A percentile compares a stretch with the other conserved stretches of the same genome.
These are phyloP conservation scores for Aphis craccivora DNA, from an alignment of 1,140 invertebrate genomes.

Conservation along the genomic window DNA sequence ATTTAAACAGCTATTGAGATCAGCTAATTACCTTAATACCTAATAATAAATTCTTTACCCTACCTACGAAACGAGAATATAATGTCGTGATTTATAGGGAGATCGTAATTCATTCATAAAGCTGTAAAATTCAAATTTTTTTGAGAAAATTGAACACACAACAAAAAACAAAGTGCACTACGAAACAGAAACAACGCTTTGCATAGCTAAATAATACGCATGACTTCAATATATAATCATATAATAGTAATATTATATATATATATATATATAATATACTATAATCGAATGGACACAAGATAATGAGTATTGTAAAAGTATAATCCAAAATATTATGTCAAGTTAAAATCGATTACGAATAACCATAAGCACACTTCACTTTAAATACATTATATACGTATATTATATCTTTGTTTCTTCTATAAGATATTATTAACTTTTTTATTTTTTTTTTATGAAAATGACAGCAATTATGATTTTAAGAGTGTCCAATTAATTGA, in stretches of 20 bases:
- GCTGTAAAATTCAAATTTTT: neutral
- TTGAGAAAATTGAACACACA: neutral
- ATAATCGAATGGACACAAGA: neutral
- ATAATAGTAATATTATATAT: no score
- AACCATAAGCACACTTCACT: neutral
- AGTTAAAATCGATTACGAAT: neutral
- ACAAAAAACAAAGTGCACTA: neutral
- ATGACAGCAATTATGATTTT: neutral
- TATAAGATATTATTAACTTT: neutral
- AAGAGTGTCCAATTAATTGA: neutral
- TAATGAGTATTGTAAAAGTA: neutral
- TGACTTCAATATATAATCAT: neutral
- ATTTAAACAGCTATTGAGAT: neutral
- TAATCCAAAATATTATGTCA: neutral
- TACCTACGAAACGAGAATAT: neutral
- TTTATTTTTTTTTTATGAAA: neutral
- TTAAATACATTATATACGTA: no score
- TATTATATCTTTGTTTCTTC: neutral
- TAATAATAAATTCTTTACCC: neutral
- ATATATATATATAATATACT: no score
- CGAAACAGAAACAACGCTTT: neutral
- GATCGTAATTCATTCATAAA: neutral
- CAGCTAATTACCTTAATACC: neutral
- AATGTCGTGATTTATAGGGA: neutral
- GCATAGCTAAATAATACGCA: neutral